These are phyloP conservation scores for Belgica antarctica DNA, from an alignment of 2,888 invertebrate species.

Conservation along the genomic window DNA sequence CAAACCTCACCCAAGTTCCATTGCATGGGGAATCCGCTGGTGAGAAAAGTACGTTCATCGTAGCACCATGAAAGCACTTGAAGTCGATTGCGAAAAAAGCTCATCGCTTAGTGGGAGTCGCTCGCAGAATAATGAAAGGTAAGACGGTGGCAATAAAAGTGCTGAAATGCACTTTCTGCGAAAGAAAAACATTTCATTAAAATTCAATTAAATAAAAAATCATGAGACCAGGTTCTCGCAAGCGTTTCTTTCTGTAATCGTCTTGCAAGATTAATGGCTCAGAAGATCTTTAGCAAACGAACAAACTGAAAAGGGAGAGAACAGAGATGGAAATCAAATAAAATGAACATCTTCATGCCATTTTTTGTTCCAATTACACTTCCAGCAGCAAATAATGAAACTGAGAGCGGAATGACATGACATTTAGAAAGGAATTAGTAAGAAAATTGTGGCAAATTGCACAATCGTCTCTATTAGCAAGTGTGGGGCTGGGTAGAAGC, in stretches of 20 bases:
- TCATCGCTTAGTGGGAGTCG: not conserved
- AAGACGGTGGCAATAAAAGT: not conserved
- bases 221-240: not conserved
- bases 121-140: not conserved
- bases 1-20: no score
- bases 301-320: not conserved
- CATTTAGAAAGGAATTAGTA: not conserved
- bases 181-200: not conserved
- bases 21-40: no score
- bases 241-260: not conserved
- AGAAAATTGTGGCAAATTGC: slow-evolving; percentile 14
- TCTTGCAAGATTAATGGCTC: not conserved
- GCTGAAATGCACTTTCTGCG: slow-evolving; percentile 16
- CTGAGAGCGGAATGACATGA: not conserved
- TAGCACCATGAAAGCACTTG: not conserved
- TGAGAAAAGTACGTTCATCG: no score
- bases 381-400: not conserved
- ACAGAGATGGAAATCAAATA: not conserved
- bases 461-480: not conserved
- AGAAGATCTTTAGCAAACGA: not conserved
- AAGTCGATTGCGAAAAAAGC: slow-evolving; percentile 8
- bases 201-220: slow-evolving; percentile 20
- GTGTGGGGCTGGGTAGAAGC: not conserved
- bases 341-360: not conserved
- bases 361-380: not conserved